A percentile compares a stretch with the other conserved stretches of the same genome.
Evolutionary conservation across 2,113 vertebrate genomes (phyloP).

Genomic region (Naja naja): DNA sequence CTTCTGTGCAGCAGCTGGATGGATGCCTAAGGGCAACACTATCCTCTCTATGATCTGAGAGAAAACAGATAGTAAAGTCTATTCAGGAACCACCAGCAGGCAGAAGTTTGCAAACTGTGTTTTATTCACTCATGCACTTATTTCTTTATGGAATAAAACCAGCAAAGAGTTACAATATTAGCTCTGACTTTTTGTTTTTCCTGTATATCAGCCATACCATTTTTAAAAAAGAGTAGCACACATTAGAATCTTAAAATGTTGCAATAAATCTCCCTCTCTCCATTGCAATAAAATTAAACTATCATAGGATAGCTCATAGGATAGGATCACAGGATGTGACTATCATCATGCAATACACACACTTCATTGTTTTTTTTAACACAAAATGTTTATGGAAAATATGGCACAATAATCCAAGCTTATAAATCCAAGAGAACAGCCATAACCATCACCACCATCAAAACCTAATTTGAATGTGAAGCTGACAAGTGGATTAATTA

Average conservation of each 20-base stretch:
- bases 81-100: background rate
- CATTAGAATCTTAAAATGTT: background rate
- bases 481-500: conserved; percentile 35
- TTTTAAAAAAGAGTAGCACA: background rate
- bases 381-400: conserved; percentile 7
- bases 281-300: background rate
- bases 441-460: background rate
- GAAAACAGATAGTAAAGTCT: background rate
- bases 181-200: background rate
- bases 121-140: background rate
- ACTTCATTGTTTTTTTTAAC: background rate
- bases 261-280: background rate
- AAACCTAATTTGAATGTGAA: background rate
- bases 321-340: background rate
- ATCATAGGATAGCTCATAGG: background rate
- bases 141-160: background rate
- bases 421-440: conserved; percentile 1
- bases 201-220: background rate
- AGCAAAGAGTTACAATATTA: background rate
- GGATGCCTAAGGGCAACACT: background rate
- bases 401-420: background rate
- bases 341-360: rapidly evolving
- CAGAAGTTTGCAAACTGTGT: background rate
- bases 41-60: background rate
- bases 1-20: background rate